These are phyloP conservation scores for Cynopterus brachyotis DNA, from an alignment of 2,113 vertebrate species.

Conservation along the genomic window DNA sequence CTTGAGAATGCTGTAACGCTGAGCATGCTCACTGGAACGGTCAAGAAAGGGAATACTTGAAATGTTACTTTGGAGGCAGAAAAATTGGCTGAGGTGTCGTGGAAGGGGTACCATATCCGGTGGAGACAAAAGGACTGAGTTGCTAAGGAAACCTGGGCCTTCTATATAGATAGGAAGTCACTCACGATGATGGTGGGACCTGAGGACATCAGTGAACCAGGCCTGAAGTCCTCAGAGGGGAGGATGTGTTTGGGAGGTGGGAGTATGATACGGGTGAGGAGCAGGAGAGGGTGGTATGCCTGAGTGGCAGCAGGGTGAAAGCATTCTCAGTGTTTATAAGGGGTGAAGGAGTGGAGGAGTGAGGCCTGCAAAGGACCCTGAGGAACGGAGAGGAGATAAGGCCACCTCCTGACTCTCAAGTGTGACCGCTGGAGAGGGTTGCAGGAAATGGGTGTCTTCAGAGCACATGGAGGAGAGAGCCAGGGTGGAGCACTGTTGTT, in stretches of 20 bases:
- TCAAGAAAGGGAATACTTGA: not conserved
- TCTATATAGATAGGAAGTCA: not conserved
- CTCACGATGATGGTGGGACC: not conserved
- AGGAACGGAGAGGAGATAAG: not conserved
- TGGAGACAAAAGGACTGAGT: not conserved
- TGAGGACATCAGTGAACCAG: not conserved
- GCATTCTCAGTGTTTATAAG: not conserved
- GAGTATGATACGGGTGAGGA: not conserved
- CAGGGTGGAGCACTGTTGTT: not conserved
- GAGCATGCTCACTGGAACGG: not conserved
- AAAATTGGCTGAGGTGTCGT: not conserved
- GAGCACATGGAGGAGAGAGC: not conserved
- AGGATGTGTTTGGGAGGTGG: not conserved
- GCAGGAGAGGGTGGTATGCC: not conserved
- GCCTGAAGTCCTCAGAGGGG: not conserved
- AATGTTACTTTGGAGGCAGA: not conserved
- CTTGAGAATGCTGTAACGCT: not conserved
- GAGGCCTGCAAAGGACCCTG: not conserved
- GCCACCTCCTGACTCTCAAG: not conserved
- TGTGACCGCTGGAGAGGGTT: not conserved
- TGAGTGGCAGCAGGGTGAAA: not conserved
- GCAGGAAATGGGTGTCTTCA: not conserved
- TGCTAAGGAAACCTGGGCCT: not conserved
- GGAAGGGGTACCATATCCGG: not conserved
- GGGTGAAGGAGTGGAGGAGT: not conserved